Conservation (phyloP, 2,888 invertebrate genomes). For the Tridacna crocea region DNA sequence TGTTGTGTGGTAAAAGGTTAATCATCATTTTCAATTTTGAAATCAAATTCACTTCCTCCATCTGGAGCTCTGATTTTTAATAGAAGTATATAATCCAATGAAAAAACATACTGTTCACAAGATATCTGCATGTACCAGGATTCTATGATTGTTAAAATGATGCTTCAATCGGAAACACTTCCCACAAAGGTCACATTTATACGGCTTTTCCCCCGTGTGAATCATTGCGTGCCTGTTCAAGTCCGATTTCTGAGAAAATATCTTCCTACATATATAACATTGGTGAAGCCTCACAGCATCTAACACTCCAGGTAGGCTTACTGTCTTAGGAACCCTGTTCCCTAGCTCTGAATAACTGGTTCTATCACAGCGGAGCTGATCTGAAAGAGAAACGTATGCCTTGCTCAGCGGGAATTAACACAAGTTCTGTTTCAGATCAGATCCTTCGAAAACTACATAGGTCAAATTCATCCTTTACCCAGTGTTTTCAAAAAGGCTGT, state of each 20-base stretch:
- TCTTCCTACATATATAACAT: slow-evolving; percentile 9
- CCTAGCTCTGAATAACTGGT: not conserved
- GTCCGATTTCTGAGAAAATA: not conserved
- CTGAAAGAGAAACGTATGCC: slow-evolving; percentile 5
- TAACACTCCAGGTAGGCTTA: not conserved
- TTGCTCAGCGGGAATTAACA: not conserved
- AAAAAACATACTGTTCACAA: not conserved
- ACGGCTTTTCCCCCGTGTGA: slow-evolving; percentile 22
- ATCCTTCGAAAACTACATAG: no score
- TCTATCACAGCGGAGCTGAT: not conserved
- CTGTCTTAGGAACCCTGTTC: not conserved
- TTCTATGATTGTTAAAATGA: slow-evolving; percentile 1
- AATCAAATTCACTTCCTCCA: no score
- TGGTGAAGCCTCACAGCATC: not conserved
- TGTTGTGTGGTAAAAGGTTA: no score
- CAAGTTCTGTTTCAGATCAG: slow-evolving; percentile 5
- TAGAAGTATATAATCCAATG: no score
- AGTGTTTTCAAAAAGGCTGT: no score
- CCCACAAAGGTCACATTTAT: slow-evolving; percentile 22
- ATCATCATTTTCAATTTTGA: no score
- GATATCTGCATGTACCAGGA: not conserved
- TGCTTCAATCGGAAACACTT: slow-evolving; percentile 17
- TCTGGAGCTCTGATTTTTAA: not conserved
- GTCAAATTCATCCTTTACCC: not conserved
- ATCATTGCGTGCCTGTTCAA: slow-evolving; percentile 3